Base-by-base conservation (phyloP, 2,888 invertebrate genomes). In the Metalampra italica region DNA sequence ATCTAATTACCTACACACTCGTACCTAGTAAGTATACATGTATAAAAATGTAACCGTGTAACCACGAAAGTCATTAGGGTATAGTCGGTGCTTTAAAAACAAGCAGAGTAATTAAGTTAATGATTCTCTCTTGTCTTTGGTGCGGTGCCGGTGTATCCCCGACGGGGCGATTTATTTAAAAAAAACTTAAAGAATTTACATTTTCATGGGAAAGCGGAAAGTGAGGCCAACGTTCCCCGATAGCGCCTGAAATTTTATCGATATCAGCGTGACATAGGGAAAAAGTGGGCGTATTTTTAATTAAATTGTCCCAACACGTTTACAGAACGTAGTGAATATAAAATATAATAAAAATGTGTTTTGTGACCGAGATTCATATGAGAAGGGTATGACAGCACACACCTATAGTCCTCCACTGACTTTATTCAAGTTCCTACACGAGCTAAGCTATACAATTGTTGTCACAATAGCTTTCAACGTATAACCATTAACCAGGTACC, bases 331-430 rank as follows among this genome's bases (percentile, higher is more conserved):
- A 59, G 51, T 55, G 55, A 54, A 49, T 52, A 55, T 55, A 52
- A 52, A 49, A 55, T 47, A 47, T 45, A 41, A 40, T 39, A 50
- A 46, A 7, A 45, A 49, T 49, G 42, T 44, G 42, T 46, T 62
- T 62, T 60, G 60, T 71, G 67, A 70, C 69, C 66, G 67, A 68
- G 67, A 59, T 65, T 64, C 65, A 59, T 9, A 64, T 78, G 82
- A 83, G 76, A 62, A 74, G 80, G 82, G 82, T 82, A 64, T 78
- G 82, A 82, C 82, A 75, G 72, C 59, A 66, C 64, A 48, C 53
- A 59, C 62, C 59, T 63, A 66, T 63, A 69, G 71, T 66, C 66
- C 67, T 68, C 69, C 70, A 64, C 68, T 67, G 72, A 71, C 69
- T 71, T 69, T 67, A 63, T 66, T 62, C 63, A 59, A 59, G 66